Conservation (phyloP, 1,140 invertebrate species). For the Branchinecta lindahli region DNA sequence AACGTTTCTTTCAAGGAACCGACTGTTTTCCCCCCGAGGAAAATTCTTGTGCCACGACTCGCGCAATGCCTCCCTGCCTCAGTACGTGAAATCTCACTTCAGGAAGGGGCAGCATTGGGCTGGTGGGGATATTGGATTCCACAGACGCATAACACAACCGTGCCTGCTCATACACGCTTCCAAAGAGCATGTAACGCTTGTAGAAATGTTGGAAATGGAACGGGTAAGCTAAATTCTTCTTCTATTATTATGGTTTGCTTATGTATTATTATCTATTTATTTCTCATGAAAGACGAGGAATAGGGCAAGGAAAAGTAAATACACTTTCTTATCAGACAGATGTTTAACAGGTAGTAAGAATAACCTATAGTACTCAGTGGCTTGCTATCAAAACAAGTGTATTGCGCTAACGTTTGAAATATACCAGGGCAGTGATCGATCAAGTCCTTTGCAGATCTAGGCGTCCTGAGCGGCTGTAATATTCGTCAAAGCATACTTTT, state of each 20-base stretch:
- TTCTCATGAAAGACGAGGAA: neutral
- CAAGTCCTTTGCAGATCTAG: no score
- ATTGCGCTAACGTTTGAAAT: no score
- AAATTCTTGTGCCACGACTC: neutral
- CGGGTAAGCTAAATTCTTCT: neutral
- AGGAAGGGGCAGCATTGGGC: neutral
- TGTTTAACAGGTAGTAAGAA: neutral
- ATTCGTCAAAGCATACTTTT: no score
- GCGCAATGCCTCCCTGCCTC: neutral
- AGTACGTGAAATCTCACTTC: neutral
- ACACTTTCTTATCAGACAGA: neutral
- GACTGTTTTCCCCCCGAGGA: neutral
- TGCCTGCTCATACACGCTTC: neutral
- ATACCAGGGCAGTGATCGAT: no score
- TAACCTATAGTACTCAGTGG: no score
- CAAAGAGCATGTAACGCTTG: neutral
- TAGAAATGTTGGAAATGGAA: slow-evolving; percentile 8
- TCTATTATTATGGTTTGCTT: neutral
- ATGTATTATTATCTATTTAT: neutral
- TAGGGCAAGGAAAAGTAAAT: neutral
- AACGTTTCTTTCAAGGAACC: neutral
- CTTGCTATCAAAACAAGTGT: no score
- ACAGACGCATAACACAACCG: neutral
- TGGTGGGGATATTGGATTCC: neutral
- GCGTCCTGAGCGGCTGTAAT: no score